Base-by-base conservation (phyloP, 37 sponge, comb jelly and placozoan species). In the Beroe forskalii region DNA sequence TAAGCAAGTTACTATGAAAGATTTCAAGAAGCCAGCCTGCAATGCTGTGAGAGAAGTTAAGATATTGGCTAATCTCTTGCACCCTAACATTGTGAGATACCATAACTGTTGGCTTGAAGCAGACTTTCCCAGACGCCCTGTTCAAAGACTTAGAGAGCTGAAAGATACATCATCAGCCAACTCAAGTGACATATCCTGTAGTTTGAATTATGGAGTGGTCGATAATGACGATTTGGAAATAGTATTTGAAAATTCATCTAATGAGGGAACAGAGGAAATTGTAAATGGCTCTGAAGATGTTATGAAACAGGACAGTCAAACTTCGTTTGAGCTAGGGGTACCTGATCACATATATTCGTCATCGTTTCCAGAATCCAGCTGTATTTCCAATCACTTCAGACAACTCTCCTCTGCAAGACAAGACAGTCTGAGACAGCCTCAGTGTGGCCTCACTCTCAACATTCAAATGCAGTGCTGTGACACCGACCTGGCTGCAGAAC, bases 391-490 rank as follows among this genome's bases (percentile, higher is more conserved):
- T 35, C 72, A 69, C 72, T 69, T 36, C 32, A 64, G 25, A 64
- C 66, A 22, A 64, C 12, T 48, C 12, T 48, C 55, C 55, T 48
- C 55, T 17, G 55, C 55, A 17, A 48, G 12, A 12, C 6, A 12
- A 48, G 55, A 48, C 12, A 48, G 55, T 12, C 6, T 22, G 66
- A 64, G 31, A 27, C 86, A 41, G n/a, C 86, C 86, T 44, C 86
- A 44, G 44, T 80, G 86, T 80, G 40, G 66, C 66, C 66, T 64
- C 20, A 64, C 31, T 8, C 66, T 64, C 66, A 64, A 64, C 25
- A 44, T 80, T 14, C 86, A 80, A 48, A 80, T 80, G 86, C 86
- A 80, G 55, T 80, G 86, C 55, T 80, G 86, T 43, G 86, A 80
- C 30, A 44, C 55, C 0, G 86, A 80, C 55, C 48, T 80, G 43